These are phyloP conservation scores for Philaethria dido DNA, from an alignment of 2,888 invertebrate species.

Conservation along the genomic window DNA sequence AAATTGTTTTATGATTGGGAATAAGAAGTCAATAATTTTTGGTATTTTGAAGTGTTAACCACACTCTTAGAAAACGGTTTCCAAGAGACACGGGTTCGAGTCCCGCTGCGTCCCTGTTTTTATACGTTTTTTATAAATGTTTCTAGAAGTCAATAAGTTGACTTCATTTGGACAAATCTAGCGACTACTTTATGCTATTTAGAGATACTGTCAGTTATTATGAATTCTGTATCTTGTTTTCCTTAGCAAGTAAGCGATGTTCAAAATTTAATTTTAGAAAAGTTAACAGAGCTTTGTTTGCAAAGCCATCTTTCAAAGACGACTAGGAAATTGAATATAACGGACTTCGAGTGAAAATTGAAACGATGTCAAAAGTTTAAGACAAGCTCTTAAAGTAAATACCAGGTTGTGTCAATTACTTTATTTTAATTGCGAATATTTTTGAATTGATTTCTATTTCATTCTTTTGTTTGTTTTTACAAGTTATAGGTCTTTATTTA, in stretches of 20 bases:
- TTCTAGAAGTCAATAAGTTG: background rate
- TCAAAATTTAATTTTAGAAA: conserved; percentile 31
- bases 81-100: too few relatives aligned
- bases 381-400: conserved; percentile 21
- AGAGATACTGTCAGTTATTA: background rate
- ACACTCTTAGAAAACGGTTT: too few relatives aligned
- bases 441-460: background rate
- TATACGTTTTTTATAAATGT: too few relatives aligned
- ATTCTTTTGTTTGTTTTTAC: background rate
- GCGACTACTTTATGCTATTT: background rate
- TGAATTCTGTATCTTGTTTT: background rate
- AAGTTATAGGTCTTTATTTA: background rate
- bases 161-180: background rate
- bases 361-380: conserved; percentile 32
- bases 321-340: conserved; percentile 37
- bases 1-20: too few relatives aligned
- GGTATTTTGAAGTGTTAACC: too few relatives aligned
- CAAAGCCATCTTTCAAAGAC: conserved; percentile 31
- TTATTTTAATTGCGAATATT: conserved; percentile 11
- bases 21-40: too few relatives aligned
- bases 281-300: conserved; percentile 32
- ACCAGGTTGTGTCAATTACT: conserved; percentile 9
- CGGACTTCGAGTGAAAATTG: conserved; percentile 32
- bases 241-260: conserved; percentile 16
- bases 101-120: too few relatives aligned